phyloP scores from a whole-genome alignment of 2,113 vertebrate species.

The Grammomys surdaster region DNA sequence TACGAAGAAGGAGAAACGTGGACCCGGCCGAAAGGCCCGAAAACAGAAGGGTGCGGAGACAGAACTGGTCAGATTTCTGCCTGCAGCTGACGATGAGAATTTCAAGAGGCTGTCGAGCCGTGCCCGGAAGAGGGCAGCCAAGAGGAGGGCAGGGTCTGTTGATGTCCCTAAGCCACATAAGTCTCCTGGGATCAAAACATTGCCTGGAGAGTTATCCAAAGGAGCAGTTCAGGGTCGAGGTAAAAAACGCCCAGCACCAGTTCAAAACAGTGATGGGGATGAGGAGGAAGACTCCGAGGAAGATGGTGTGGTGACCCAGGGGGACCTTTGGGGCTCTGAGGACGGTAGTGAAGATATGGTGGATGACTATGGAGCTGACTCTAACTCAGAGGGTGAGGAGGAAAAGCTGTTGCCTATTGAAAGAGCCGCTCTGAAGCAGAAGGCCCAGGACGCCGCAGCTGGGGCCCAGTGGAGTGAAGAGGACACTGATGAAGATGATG shows the following conservation, averaged over 20 bases:
- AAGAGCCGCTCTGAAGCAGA: too few relatives aligned
- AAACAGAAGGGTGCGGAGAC: slow-evolving; percentile 96
- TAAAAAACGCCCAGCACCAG: slow-evolving; percentile 86
- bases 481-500: too few relatives aligned
- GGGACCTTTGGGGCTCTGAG: slow-evolving; percentile 76
- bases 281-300: slow-evolving; percentile 86
- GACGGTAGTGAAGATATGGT: slow-evolving; percentile 91
- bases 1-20: slow-evolving; percentile 91
- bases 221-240: slow-evolving; percentile 84
- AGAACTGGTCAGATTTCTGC: slow-evolving; percentile 91
- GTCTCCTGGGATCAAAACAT: slow-evolving; percentile 25
- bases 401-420: too few relatives aligned
- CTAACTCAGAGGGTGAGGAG: slow-evolving; percentile 79
- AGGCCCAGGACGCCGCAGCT: too few relatives aligned
- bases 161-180: slow-evolving; percentile 26
- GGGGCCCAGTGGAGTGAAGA: too few relatives aligned
- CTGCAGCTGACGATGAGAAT: slow-evolving; percentile 78
- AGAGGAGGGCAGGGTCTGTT: slow-evolving; percentile 80
- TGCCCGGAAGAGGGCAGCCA: slow-evolving; percentile 90
- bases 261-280: slow-evolving; percentile 85
- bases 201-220: slow-evolving; percentile 57
- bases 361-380: slow-evolving; percentile 92
- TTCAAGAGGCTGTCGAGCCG: slow-evolving; percentile 92
- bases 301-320: slow-evolving; percentile 75
- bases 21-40: slow-evolving; percentile 93